These are phyloP conservation scores for Orius laevigatus DNA, from an alignment of 1,140 invertebrate species.

Conservation along the genomic window DNA sequence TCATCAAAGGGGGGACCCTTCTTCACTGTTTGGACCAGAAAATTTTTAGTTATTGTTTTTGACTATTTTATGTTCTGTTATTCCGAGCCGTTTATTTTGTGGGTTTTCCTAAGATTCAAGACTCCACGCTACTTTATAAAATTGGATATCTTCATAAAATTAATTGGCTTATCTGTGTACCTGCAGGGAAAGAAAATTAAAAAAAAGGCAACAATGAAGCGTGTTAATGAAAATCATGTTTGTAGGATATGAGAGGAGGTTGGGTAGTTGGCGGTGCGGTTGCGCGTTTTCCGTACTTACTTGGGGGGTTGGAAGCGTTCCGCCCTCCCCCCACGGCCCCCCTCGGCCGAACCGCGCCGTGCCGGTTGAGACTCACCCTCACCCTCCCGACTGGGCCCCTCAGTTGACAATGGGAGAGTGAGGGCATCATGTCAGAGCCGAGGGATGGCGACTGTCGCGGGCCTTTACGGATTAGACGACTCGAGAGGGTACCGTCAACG, in stretches of 20 bases:
- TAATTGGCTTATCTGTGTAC: too few species aligned
- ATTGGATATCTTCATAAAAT: too few species aligned
- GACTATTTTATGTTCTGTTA: neutral
- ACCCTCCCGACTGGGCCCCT: neutral
- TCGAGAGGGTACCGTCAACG: constrained; percentile 23
- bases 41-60: too few species aligned
- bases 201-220: too few species aligned
- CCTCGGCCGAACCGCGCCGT: neutral
- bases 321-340: neutral
- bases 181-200: too few species aligned
- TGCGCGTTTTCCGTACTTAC: neutral
- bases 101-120: too few species aligned
- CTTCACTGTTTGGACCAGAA: too few species aligned
- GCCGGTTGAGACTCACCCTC: neutral
- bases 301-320: constrained; percentile 4
- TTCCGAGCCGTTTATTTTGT: neutral
- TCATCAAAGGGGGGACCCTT: too few species aligned
- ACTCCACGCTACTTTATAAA: neutral
- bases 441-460: constrained; percentile 29
- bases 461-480: constrained; percentile 31
- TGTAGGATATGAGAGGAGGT: neutral
- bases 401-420: constrained; percentile 7
- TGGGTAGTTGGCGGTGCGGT: neutral
- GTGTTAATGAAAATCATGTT: constrained; percentile 2
- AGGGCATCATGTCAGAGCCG: neutral